Conservation (phyloP, 2,113 vertebrate species). For the Pandion haliaetus region DNA sequence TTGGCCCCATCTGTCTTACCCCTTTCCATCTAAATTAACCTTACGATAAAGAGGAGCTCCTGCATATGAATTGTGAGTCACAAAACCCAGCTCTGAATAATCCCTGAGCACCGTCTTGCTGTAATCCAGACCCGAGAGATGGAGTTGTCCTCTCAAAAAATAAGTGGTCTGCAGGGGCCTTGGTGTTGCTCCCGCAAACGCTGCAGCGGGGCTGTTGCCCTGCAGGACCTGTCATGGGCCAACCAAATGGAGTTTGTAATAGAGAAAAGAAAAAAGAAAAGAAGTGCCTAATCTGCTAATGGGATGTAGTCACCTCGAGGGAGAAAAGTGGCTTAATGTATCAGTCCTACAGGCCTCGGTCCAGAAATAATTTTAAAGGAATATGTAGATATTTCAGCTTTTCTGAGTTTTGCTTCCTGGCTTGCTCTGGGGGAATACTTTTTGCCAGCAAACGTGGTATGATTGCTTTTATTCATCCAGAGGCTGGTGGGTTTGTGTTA, state of each 20-base stretch:
- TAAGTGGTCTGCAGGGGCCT: neutral
- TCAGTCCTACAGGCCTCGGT: neutral
- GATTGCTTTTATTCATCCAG: neutral
- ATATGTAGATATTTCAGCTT: neutral
- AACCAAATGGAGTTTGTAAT: too few species aligned
- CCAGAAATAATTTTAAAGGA: neutral
- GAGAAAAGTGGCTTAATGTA: neutral
- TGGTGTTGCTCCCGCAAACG: neutral
- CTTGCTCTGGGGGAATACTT: neutral
- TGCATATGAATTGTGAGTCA: neutral
- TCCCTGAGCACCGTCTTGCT: neutral
- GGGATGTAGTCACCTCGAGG: neutral
- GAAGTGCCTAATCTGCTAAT: neutral
- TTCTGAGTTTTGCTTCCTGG: neutral
- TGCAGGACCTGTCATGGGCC: neutral
- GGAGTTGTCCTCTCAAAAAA: neutral
- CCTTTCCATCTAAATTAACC: neutral
- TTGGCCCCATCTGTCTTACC: neutral
- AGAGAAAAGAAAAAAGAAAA: neutral
- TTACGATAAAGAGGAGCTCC: neutral
- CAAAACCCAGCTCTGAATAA: neutral
- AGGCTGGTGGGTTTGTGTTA: neutral
- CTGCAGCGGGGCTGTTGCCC: neutral
- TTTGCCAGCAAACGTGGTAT: neutral
- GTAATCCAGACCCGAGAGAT: neutral